Evolutionary conservation across 1,140 invertebrate species (phyloP).

Genomic region (Dryas iulia): DNA sequence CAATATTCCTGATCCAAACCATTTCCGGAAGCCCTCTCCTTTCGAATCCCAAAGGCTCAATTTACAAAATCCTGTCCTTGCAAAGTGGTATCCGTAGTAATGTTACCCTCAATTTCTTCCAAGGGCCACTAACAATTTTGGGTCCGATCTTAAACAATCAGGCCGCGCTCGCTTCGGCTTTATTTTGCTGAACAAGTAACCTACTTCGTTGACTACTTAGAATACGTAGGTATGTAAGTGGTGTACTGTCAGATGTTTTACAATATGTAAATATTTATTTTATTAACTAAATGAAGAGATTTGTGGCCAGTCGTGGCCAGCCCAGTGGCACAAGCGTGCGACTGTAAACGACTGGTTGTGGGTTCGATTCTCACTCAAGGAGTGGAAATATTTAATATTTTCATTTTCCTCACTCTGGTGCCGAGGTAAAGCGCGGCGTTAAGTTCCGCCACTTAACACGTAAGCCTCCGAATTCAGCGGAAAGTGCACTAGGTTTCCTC

Average conservation of each 20-base stretch:
- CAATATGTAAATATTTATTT: no score
- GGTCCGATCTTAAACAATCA: slow-evolving; percentile 11
- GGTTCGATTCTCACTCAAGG: no score
- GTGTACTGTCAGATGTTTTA: background rate
- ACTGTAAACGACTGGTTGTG: no score
- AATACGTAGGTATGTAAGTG: background rate
- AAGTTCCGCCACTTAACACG: no score
- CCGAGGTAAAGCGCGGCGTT: no score
- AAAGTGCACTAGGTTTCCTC: no score
- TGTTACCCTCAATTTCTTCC: slow-evolving; percentile 1
- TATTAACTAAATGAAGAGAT: no score
- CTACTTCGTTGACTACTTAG: background rate
- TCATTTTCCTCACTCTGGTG: no score
- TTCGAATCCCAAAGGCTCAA: slow-evolving; percentile 1
- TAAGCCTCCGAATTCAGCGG: no score
- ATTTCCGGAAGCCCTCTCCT: background rate
- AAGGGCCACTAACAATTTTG: slow-evolving; percentile 4
- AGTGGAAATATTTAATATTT: no score
- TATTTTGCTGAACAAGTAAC: slow-evolving; percentile 1
- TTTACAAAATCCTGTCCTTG: slow-evolving; percentile 3
- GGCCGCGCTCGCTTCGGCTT: background rate
- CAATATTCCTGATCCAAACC: background rate
- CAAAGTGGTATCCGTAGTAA: slow-evolving; percentile 3
- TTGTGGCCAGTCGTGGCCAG: no score
- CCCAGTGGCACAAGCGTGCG: no score